Conservation (phyloP, 2,888 invertebrate species). For the Luperina testacea region DNA sequence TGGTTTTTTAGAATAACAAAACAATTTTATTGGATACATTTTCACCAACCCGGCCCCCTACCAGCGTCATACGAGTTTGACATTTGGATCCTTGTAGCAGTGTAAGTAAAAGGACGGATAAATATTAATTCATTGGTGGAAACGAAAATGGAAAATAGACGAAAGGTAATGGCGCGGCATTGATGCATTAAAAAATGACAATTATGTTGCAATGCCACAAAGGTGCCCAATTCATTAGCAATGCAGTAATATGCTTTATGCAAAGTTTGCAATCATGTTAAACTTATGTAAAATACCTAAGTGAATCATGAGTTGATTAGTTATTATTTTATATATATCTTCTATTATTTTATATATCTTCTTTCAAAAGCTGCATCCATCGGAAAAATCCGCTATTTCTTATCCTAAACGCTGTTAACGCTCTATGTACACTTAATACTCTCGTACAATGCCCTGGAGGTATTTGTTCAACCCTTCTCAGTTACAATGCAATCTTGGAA, state of each 20-base stretch:
- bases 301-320: neutral
- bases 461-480: conserved; percentile 50
- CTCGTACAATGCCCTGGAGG: neutral
- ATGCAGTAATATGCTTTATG: neutral
- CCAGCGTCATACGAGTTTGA: too few relatives aligned
- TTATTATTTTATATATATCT: too few relatives aligned
- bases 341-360: too few relatives aligned
- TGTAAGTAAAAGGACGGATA: neutral
- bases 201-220: neutral
- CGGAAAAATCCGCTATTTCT: neutral
- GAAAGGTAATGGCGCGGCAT: neutral
- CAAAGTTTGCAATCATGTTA: neutral
- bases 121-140: neutral
- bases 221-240: neutral
- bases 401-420: too few relatives aligned
- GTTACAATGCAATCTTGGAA: conserved; percentile 40
- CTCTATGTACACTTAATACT: conserved; percentile 13
- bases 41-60: too few relatives aligned
- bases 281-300: neutral
- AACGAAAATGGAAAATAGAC: neutral
- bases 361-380: neutral
- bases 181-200: neutral
- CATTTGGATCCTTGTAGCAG: too few relatives aligned
- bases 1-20: too few relatives aligned
- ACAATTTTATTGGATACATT: too few relatives aligned